Evolutionary conservation across 2,888 invertebrate species (phyloP), one percentile per base, ranked within the genome.

Genomic region (Chymomyza caudatula): DNA sequence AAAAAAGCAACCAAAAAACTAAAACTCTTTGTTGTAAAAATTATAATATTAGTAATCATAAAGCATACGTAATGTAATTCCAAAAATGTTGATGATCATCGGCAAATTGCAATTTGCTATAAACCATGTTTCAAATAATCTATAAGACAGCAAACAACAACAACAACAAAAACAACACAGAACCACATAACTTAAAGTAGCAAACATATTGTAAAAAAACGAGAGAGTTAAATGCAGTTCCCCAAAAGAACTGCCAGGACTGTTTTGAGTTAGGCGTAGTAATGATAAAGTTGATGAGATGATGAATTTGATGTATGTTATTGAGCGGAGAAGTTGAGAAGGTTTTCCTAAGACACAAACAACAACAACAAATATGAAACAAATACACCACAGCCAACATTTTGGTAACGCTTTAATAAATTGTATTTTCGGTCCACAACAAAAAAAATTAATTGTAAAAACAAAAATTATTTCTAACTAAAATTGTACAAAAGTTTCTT

Each of bases 21-120:
- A 57, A 53, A 52, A 61, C 54, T 17, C 78, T 73, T 80, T 80
- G 79, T 80, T 83, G 84, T 80, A 80, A 76, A 76, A 64, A 53
- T 37, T 43, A 60, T 43, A 59, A 71, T 62, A 70, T 44, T 69
- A 68, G 60, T 44, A 59, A 13, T 51, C 29, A 51, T 51, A 59
- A 51, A 37, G 37, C 8, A 53, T 62, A 76, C 69, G 23, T 59
- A 75, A 73, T 67, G 58, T 69, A 80, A 80, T 80, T 80, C 66
- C 68, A 78, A 78, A 83, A 71, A 71, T 81, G 81, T 80, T 83
- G 84, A 80, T 76, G 74, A 80, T 80, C 76, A 75, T 42, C 63
- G 70, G 77, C 70, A 70, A 76, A 83, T 71, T 66, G 59, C 37
- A 74, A 77, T 78, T 78, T 72, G 67, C 69, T 19, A 47, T 47